phyloP scores from a whole-genome alignment of 2,113 vertebrate genomes.

The Furnarius figulus region DNA sequence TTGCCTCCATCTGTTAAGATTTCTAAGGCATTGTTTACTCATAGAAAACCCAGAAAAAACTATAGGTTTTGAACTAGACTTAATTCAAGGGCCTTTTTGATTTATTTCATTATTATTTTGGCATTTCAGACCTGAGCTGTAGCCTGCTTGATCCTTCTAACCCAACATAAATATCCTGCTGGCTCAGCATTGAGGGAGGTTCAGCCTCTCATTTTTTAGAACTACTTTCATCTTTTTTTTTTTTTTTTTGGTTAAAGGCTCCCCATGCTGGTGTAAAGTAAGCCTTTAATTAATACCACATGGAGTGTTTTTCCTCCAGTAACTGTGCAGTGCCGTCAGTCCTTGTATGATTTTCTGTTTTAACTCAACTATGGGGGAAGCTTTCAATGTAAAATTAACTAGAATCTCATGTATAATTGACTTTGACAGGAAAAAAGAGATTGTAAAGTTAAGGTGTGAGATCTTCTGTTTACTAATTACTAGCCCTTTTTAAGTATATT shows the following conservation, averaged over 20 bases:
- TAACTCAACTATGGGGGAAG: conserved; percentile 1
- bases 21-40: neutral
- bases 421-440: neutral
- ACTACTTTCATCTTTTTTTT: conserved; percentile 9
- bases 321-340: neutral
- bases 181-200: neutral
- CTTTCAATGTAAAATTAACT: neutral
- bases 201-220: neutral
- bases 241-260: conserved; percentile 5
- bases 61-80: conserved; percentile 2
- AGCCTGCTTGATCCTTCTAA: conserved; percentile 28
- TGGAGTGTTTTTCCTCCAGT: conserved; percentile 3
- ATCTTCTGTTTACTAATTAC: conserved; percentile 5
- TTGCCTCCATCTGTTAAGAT: neutral
- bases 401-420: conserved; percentile 37
- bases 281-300: conserved; percentile 58
- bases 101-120: conserved; percentile 56
- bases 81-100: neutral
- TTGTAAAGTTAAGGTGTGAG: neutral
- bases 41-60: neutral
- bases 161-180: conserved; percentile 2
- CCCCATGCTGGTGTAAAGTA: neutral
- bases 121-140: conserved; percentile 25
- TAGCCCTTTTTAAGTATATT: neutral
- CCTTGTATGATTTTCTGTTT: conserved; percentile 30